phyloP scores from a whole-genome alignment of 2,113 vertebrate genomes.

The Arizona elegans region DNA sequence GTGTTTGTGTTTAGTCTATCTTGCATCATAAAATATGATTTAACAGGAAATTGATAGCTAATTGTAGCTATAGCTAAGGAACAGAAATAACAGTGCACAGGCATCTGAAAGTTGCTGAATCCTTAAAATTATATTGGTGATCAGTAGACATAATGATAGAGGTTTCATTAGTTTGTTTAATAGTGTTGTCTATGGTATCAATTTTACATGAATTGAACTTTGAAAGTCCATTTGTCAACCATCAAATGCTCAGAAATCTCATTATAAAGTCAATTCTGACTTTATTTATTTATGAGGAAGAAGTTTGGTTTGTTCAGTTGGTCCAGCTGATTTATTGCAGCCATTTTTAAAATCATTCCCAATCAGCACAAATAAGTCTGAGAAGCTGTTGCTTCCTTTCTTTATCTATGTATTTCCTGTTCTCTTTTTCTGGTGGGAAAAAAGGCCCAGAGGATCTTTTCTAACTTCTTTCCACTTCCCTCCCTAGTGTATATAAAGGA shows the following conservation, averaged over 20 bases:
- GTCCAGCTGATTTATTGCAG: too few relatives aligned
- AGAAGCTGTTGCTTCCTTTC: too few relatives aligned
- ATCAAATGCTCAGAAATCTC: constrained; percentile 8
- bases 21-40: constrained; percentile 28
- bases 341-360: too few relatives aligned
- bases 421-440: too few relatives aligned
- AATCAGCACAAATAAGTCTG: too few relatives aligned
- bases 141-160: neutral
- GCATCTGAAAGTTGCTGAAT: constrained; percentile 9
- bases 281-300: neutral
- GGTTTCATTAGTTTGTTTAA: neutral
- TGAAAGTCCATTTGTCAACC: neutral
- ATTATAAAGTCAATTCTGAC: neutral
- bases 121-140: constrained; percentile 22
- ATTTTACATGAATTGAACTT: neutral
- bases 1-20: neutral
- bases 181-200: neutral
- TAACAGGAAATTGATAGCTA: constrained; percentile 44
- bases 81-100: neutral
- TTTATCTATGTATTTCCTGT: too few relatives aligned
- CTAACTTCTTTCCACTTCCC: too few relatives aligned
- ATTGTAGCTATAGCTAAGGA: constrained; percentile 37
- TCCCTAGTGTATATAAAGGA: too few relatives aligned
- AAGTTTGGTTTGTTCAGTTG: too few relatives aligned
- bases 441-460: too few relatives aligned